Conservation (phyloP, 2,797 vertebrate species). For the Neosilurus mollespiculum region DNA sequence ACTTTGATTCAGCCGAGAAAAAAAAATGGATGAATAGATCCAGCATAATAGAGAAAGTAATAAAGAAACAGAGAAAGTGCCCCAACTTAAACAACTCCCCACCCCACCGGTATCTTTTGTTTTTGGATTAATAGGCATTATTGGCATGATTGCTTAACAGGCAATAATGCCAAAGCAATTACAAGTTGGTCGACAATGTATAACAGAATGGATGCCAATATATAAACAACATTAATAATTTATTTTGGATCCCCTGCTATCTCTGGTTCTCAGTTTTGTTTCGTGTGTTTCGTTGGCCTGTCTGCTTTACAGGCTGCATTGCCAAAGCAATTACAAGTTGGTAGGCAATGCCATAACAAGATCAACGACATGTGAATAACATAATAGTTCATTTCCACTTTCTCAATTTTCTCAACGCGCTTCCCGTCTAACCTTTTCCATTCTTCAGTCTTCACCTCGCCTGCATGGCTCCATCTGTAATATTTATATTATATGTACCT, state of each 20-base stretch:
- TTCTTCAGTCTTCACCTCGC: constrained; percentile 1
- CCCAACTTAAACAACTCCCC: background rate
- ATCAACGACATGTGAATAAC: constrained; percentile 9
- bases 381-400: background rate
- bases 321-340: constrained; percentile 24
- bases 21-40: background rate
- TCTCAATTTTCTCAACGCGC: background rate
- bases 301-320: background rate
- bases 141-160: background rate
- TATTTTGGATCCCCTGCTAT: constrained; percentile 22
- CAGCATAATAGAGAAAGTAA: background rate
- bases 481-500: background rate
- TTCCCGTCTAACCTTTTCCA: constrained; percentile 3
- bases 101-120: background rate
- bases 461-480: background rate
- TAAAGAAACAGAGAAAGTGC: background rate
- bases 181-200: constrained; percentile 23
- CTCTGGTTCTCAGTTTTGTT: constrained; percentile 13
- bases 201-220: background rate
- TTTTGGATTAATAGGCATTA: constrained; percentile 11
- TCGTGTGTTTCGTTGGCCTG: background rate
- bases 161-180: constrained; percentile 22
- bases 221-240: constrained; percentile 33
- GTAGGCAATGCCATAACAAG: background rate
- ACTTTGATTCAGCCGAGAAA: background rate